phyloP scores from a whole-genome alignment of 2,888 invertebrate species.

The Phyllotreta cruciferae region DNA sequence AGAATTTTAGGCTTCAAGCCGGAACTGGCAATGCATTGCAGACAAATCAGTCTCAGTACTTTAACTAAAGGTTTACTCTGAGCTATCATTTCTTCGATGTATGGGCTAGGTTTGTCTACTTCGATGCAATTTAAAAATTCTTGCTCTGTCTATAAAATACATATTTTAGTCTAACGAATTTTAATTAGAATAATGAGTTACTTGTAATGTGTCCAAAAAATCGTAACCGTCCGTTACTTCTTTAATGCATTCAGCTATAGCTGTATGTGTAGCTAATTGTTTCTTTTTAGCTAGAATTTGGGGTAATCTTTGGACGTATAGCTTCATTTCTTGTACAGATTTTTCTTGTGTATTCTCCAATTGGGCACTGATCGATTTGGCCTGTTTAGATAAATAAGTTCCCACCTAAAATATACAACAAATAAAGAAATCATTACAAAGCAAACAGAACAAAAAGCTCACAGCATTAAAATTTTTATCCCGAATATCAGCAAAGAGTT shows the following conservation, averaged over 20 bases:
- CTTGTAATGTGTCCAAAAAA: constrained; percentile 58
- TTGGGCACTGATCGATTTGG: constrained; percentile 84
- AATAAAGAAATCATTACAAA: constrained; percentile 10
- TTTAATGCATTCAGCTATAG: constrained; percentile 93
- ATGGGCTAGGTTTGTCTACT: constrained; percentile 85
- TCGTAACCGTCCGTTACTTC: constrained; percentile 69
- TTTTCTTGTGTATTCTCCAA: constrained; percentile 87
- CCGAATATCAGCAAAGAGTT: constrained; percentile 85
- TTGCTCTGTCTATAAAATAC: constrained; percentile 72
- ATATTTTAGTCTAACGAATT: neutral
- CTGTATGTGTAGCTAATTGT: constrained; percentile 86
- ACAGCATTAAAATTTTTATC: constrained; percentile 92
- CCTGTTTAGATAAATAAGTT: constrained; percentile 82
- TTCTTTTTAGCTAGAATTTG: constrained; percentile 86
- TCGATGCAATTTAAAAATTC: constrained; percentile 92
- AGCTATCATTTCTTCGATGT: constrained; percentile 92
- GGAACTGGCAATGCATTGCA: constrained; percentile 91
- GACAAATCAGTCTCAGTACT: constrained; percentile 87
- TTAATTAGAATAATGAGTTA: constrained; percentile 23
- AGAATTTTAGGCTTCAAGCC: constrained; percentile 91
- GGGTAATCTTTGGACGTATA: constrained; percentile 89
- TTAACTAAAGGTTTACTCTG: constrained; percentile 81
- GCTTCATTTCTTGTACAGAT: constrained; percentile 93
- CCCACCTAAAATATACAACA: constrained; percentile 68
- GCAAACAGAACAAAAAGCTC: constrained; percentile 30